Evolutionary conservation across 2,888 invertebrate genomes (phyloP).

Genomic region (Amphimallon solstitiale): DNA sequence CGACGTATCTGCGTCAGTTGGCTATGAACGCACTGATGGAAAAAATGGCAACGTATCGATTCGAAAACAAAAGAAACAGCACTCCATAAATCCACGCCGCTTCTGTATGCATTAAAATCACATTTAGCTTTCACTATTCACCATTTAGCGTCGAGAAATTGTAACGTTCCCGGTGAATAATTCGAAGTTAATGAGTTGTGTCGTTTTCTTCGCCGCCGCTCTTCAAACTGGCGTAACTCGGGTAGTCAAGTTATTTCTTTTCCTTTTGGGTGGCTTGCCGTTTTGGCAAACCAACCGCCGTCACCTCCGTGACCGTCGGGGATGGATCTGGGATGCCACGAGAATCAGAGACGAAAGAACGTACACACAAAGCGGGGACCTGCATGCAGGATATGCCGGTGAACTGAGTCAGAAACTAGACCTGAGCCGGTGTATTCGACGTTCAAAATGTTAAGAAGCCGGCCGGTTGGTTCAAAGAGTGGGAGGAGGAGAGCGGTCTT

Average conservation of each 20-base stretch:
- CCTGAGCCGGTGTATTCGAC: conserved; percentile 16
- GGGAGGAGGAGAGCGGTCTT: background rate
- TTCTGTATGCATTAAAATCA: background rate
- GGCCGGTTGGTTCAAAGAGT: conserved; percentile 19
- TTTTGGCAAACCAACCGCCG: background rate
- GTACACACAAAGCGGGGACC: background rate
- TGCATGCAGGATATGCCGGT: conserved; percentile 11
- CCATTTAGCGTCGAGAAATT: background rate
- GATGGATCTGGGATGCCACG: background rate
- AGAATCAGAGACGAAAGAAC: background rate
- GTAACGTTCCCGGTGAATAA: background rate
- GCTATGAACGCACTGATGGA: background rate
- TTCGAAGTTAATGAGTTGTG: conserved; percentile 11
- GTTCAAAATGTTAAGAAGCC: conserved; percentile 16
- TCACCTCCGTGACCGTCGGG: background rate
- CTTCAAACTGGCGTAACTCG: background rate
- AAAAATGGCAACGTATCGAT: background rate
- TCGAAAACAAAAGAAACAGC: conserved; percentile 17
- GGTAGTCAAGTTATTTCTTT: background rate
- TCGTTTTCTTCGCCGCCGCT: background rate
- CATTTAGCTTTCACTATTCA: conserved; percentile 22
- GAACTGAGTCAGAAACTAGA: conserved; percentile 27
- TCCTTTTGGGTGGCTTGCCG: background rate
- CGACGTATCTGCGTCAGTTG: background rate
- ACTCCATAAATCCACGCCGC: background rate